phyloP scores from a whole-genome alignment of 2,113 vertebrate genomes.

The Lampris incognitus region DNA sequence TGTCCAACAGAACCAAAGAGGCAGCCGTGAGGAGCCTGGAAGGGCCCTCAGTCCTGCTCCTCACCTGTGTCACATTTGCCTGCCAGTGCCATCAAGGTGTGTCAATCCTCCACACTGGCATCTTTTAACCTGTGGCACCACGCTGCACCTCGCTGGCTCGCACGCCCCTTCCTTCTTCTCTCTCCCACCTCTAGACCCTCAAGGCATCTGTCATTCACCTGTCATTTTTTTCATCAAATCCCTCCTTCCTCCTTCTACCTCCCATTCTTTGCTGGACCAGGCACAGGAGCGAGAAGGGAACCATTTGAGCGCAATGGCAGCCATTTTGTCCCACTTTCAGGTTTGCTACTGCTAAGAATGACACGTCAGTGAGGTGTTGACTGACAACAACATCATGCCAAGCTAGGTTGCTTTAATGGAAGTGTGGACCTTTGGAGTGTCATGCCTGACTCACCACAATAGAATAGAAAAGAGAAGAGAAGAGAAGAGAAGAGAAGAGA shows the following conservation, averaged over 20 bases:
- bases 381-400: slow-evolving; percentile 34
- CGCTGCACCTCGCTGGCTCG: slow-evolving; percentile 42
- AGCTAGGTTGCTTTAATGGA: slow-evolving; percentile 21
- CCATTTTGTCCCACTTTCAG: slow-evolving; percentile 67
- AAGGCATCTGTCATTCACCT: slow-evolving; percentile 81
- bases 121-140: slow-evolving; percentile 75
- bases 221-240: slow-evolving; percentile 77
- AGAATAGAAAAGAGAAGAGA: too few species aligned
- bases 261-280: slow-evolving; percentile 17
- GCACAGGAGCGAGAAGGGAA: slow-evolving; percentile 47
- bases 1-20: slow-evolving; percentile 65
- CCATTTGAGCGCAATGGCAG: slow-evolving; percentile 58
- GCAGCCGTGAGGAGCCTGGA: slow-evolving; percentile 71
- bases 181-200: slow-evolving; percentile 48
- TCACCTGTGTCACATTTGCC: slow-evolving; percentile 80
- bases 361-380: slow-evolving; percentile 53
- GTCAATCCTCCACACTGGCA: slow-evolving; percentile 70
- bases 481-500: too few species aligned
- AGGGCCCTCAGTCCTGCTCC: slow-evolving; percentile 50
- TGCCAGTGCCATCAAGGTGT: slow-evolving; percentile 74
- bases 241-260: slow-evolving; percentile 11
- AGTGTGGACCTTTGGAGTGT: background rate
- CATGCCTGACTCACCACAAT: background rate
- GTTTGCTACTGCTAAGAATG: slow-evolving; percentile 39
- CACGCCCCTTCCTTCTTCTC: slow-evolving; percentile 21